Evolutionary conservation across 1,140 invertebrate genomes (phyloP), one percentile per base, ranked within the genome.

Genomic region (Euura saliciscinereae): DNA sequence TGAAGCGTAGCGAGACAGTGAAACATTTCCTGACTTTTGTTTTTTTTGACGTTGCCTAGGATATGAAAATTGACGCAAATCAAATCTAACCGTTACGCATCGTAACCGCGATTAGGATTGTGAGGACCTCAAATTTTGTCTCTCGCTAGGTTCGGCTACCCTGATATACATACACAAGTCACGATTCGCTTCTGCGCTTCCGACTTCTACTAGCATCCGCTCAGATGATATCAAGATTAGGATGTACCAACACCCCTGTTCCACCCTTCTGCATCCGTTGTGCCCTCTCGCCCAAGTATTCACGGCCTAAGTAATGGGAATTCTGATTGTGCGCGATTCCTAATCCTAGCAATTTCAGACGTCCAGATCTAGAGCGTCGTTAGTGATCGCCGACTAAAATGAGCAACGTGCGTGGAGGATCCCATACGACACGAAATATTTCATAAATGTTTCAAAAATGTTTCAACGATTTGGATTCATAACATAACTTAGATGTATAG

Each of bases 151-250:
- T 28, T 28, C 28, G 28, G 28, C 28, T 28, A 28, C 28, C 28
- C 28, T 28, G 13, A 59, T 11, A n/a, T 6, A 59, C 51, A 8
- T 6, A 59, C 51, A 59, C 51, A 59, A 59, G 51, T 59, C 51
- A 59, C 51, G 51, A 59, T 59, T 59, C 51, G 51, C 51, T 59
- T 59, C 10, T n/a, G 3, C 3, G 51, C 10, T 59, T n/a, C 51
- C 51, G 3, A 59, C 13, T 6, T 59, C 51, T n/a, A n/a, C 13
- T 59, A 59, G 5, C 13, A 8, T 59, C 51, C 13, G 51, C 51
- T n/a, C 69, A 84, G 85, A 87, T 87, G 84, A 76, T 80, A 86
- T 87, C 85, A 77, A 80, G 78, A 84, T 86, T 85, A 83, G 83
- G 80, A 80, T 77, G 77, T 68, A 76, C 76, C 72, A 65, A 73